Percentiles rank a stretch among this genome's conserved stretches.
These are phyloP conservation scores for Drosophila bocki DNA, from an alignment of 1,140 invertebrate genomes.

Conservation along the genomic window DNA sequence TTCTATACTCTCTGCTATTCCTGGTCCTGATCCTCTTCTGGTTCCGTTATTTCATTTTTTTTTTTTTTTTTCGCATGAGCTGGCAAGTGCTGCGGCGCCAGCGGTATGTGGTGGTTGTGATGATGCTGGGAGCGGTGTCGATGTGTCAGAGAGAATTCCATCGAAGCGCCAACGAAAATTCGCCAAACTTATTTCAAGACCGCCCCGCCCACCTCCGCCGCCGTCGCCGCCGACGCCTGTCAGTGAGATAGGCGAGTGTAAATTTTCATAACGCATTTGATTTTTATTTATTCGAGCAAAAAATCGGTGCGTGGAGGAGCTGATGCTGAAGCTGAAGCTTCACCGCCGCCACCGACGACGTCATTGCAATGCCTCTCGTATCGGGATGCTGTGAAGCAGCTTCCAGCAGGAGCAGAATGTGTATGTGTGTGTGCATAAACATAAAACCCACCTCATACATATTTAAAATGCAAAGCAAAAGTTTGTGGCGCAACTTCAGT, in stretches of 20 bases:
- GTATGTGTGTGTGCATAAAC: constrained; percentile 42
- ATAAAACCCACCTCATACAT: constrained; percentile 59
- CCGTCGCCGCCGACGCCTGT: background rate
- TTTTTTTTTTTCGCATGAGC: constrained; percentile 6
- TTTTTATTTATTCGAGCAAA: constrained; percentile 55
- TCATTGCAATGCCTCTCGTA: constrained; percentile 17
- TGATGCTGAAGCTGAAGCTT: background rate
- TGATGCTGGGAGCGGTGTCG: constrained; percentile 1
- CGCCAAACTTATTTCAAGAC: constrained; percentile 24
- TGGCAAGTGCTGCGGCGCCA: background rate
- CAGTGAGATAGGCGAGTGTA: constrained; percentile 16
- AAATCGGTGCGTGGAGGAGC: constrained; percentile 18
- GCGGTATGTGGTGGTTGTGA: background rate
- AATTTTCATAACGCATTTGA: constrained; percentile 54
- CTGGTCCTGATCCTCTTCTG: constrained; percentile 18
- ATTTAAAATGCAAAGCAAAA: constrained; percentile 67
- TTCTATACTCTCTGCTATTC: background rate
- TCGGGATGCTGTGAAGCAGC: background rate
- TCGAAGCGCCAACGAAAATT: constrained; percentile 23
- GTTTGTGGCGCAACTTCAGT: constrained; percentile 57
- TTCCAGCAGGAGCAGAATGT: background rate
- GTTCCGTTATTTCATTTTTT: constrained; percentile 7
- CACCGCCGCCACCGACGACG: background rate
- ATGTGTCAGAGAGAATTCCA: constrained; percentile 21
- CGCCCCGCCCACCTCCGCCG: background rate